Conservation (phyloP, 2,888 invertebrate species). For the Halocaridina rubra region DNA sequence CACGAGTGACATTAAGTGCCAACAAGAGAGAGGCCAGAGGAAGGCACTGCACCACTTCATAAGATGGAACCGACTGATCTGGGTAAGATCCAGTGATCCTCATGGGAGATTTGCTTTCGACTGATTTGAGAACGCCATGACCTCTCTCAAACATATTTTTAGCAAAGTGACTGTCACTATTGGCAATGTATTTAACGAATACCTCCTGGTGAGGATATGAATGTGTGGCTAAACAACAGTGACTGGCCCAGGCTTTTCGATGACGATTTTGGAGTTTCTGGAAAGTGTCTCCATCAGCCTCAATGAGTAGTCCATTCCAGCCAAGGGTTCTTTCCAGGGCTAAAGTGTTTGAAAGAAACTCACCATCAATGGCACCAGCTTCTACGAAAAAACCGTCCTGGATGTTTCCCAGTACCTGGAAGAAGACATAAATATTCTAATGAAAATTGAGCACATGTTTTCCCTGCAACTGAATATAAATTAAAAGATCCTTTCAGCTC, state of each 20-base stretch:
- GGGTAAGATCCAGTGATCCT: neutral
- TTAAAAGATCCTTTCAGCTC: too few relatives aligned
- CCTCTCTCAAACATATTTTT: neutral
- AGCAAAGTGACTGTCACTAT: neutral
- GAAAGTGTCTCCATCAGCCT: neutral
- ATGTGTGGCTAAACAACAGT: neutral
- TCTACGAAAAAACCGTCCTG: slow-evolving; percentile 16
- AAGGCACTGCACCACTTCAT: slow-evolving; percentile 4
- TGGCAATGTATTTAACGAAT: neutral
- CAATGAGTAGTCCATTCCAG: slow-evolving; percentile 1
- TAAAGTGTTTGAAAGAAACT: neutral
- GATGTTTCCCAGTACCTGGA: neutral
- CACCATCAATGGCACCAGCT: slow-evolving; percentile 9
- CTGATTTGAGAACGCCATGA: neutral
- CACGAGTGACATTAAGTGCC: slow-evolving; percentile 5
- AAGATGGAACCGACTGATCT: neutral
- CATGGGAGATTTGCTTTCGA: neutral
- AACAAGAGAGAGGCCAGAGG: slow-evolving; percentile 11
- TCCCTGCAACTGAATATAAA: too few relatives aligned
- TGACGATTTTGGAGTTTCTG: neutral
- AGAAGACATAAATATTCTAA: too few relatives aligned
- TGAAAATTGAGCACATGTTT: too few relatives aligned
- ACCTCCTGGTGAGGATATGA: neutral
- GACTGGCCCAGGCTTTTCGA: slow-evolving; percentile 2
- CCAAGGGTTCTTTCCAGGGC: neutral